Evolutionary conservation across 1,140 invertebrate genomes (phyloP), one percentile per base, ranked within the genome.

Genomic region (Pemphigus obesinymphae): DNA sequence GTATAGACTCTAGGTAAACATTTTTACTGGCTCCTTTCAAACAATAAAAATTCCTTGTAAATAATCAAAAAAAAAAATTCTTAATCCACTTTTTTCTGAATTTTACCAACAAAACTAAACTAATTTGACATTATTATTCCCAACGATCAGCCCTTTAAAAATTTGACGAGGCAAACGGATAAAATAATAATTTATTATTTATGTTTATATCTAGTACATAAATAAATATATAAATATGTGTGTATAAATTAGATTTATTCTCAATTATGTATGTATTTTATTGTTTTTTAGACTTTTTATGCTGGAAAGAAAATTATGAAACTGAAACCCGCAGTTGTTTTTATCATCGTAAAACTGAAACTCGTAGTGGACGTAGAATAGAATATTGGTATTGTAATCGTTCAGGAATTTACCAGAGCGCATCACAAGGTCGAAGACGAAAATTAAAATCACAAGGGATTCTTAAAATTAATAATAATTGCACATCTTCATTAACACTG

Each of bases 301-400:
- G 29, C 20, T 73, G 70, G 45, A 73, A 73, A 73, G 7, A 31
- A n/a, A 50, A 50, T 31, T 48, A 73, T 73, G 70, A 73, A 73
- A n/a, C 43, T 31, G 45, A 50, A 73, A 73, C 70, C n/a, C 20
- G 43, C 26, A 73, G 70, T 50, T 73, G 45, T n/a, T 73, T 73
- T 31, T 73, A 73, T 31, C 70, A 73, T 13, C 45, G 70, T 50
- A 73, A 73, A 73, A 73, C 29, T 50, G 45, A 31, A 50, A 50
- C 17, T 34, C 43, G 70, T n/a, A 73, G 26, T 50, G 17, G 10
- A n/a, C 45, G 45, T 11, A 73, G 43, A 50, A 34, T 55, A 29
- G 73, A 78, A 58, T 78, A 78, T 78, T 78, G 73, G 45, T 73
- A 73, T 40, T 78, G 50, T 11, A 78, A 58, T 26, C 40, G 50